Percentiles rank a stretch among this genome's conserved stretches.
phyloP scores from a whole-genome alignment of 2,113 vertebrate genomes.

The Onychorhynchus coronatus region DNA sequence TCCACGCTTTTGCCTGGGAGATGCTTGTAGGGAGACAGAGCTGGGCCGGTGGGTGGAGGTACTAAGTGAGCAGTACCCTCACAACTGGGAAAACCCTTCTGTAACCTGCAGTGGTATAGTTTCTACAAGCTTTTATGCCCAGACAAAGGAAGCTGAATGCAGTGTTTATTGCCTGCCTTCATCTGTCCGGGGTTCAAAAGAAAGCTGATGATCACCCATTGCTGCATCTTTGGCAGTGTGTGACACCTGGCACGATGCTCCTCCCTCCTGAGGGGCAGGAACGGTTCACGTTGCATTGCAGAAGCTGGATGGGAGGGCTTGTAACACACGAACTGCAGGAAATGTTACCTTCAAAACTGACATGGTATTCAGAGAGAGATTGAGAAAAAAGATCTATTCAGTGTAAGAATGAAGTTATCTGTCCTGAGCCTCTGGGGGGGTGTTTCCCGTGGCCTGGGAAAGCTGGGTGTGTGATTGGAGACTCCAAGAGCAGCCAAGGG shows the following conservation, averaged over 20 bases:
- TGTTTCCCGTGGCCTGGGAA: not conserved
- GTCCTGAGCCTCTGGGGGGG: not conserved
- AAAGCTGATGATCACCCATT: not conserved
- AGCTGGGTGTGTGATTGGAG: rapidly evolving
- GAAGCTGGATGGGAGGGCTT: not conserved
- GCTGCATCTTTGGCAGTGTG: not conserved
- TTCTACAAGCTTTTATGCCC: not conserved
- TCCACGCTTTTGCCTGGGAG: rapidly evolving
- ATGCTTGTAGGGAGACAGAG: not conserved
- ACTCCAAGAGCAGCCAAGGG: not conserved
- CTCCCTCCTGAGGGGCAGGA: too few relatives aligned
- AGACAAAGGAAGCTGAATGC: not conserved
- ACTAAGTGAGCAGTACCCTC: not conserved
- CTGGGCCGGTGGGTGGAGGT: not conserved
- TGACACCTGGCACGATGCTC: not conserved
- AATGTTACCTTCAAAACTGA: not conserved
- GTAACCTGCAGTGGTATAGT: not conserved
- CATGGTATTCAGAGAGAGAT: rapidly evolving
- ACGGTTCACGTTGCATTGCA: rapidly evolving
- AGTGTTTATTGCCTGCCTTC: not conserved
- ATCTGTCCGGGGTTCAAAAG: rapidly evolving
- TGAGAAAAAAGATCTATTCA: not conserved
- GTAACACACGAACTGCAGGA: not conserved
- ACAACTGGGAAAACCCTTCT: not conserved
- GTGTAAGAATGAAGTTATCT: not conserved